Percentiles rank a stretch among this genome's conserved stretches.
Conservation (phyloP, 2,113 vertebrate genomes). For the Rhinogobius similis region DNA sequence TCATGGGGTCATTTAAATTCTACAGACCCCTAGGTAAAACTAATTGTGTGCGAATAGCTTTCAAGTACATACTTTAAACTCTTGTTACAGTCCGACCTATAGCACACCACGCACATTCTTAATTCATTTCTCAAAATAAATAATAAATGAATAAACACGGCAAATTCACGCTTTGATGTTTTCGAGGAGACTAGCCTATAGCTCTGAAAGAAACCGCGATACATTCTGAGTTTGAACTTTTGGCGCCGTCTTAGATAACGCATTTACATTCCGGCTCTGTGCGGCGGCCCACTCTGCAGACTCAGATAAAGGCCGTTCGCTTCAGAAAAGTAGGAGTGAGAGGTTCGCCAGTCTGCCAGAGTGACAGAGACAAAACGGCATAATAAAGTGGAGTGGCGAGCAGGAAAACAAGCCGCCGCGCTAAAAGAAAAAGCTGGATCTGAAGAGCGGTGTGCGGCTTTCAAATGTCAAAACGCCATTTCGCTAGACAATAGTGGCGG, state of each 20-base stretch:
- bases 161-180: not conserved
- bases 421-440: not conserved
- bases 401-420: constrained; percentile 8
- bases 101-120: not conserved
- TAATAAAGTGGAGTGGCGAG: constrained; percentile 21
- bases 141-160: too few species aligned
- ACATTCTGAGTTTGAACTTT: not conserved
- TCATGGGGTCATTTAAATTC: too few species aligned
- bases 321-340: constrained; percentile 23
- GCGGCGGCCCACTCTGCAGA: constrained; percentile 42
- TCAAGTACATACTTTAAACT: too few species aligned
- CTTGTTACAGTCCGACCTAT: too few species aligned
- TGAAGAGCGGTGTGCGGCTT: constrained; percentile 7
- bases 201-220: not conserved
- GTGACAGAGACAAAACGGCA: constrained; percentile 17
- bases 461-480: constrained; percentile 15
- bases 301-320: constrained; percentile 58
- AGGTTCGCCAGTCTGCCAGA: constrained; percentile 22
- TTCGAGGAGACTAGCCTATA: not conserved
- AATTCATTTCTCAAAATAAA: not conserved
- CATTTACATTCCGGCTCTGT: constrained; percentile 7
- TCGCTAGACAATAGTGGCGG: not conserved
- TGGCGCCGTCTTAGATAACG: not conserved
- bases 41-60: too few species aligned
- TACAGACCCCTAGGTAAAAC: too few species aligned